Base-by-base conservation (phyloP, 2,113 vertebrate species). In the Megaleporinus macrocephalus region DNA sequence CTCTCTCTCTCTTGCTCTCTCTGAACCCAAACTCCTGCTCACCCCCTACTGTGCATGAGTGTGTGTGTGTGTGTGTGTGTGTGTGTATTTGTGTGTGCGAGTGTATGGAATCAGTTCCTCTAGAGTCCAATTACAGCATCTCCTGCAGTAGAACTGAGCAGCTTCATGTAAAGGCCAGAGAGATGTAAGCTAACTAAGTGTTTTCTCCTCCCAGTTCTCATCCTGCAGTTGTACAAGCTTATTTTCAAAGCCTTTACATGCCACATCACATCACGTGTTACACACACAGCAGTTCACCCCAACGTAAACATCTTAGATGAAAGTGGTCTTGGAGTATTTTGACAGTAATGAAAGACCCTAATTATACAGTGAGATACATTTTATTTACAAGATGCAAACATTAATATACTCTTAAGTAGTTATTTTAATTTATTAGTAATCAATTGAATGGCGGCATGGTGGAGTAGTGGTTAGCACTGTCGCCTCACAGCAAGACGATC, bases 51-150 rank as follows among this genome's bases (percentile, higher is more conserved):
- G 13, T 29, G 26, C 10, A 24, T 22, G 7, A 30, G 49, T 30
- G 51, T 20, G 49, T 73, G 51, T 74, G 73, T 59, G 26, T 55
- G 51, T 57, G 27, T 33, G 73, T 74, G 73, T 74, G 72, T 74
- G 49, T 74, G 73, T 75, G 53, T 57, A 53, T 61, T 36, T 77
- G 41, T 83, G 76, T 72, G 75, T 55, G 73, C 55, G 59, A 26
- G 51, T 59, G 71, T 47, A 49, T 66, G 77, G 76, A 29, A 72
- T 62, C n/a, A 51, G 77, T 76, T 26, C 73, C 49, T 57, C 72
- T 71, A 75, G 80, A 83, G 84, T n/a, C 76, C 72, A 83, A 53
- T 85, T 83, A 79, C 26, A n/a, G 72, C 69, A 59, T 73, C 57
- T 73, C 27, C 70, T 47, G 33, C 61, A 47, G 61, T 44, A 57